phyloP scores from a whole-genome alignment of 2,888 invertebrate species.

The Dryadula phaetusa region DNA sequence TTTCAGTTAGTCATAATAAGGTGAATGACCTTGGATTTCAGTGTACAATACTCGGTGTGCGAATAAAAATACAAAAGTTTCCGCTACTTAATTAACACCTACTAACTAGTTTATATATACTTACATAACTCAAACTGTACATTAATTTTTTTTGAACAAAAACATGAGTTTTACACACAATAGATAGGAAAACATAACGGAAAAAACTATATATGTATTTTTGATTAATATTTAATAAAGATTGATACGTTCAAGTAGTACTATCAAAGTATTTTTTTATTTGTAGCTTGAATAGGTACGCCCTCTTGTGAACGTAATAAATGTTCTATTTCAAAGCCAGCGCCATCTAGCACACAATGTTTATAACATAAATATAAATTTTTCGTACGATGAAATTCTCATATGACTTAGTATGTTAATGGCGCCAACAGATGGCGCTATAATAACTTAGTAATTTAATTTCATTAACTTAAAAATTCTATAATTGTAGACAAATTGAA shows the following conservation, averaged over 20 bases:
- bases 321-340: background rate
- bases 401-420: background rate
- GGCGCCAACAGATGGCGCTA: background rate
- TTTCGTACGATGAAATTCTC: background rate
- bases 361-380: background rate
- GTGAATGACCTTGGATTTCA: constrained; percentile 22
- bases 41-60: constrained; percentile 20
- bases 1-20: constrained; percentile 15
- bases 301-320: background rate
- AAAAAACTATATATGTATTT: no score
- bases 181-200: no score
- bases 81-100: constrained; percentile 2
- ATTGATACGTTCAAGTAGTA: no score
- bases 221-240: background rate
- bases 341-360: background rate
- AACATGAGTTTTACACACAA: no score
- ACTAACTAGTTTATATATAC: background rate
- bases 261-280: no score
- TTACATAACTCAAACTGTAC: background rate
- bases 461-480: background rate
- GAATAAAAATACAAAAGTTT: constrained; percentile 10
- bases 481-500: no score
- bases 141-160: background rate
- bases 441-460: background rate
- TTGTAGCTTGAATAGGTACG: background rate